These are phyloP conservation scores for Caranx melampygus DNA, from an alignment of 2,113 vertebrate genomes.

Conservation along the genomic window DNA sequence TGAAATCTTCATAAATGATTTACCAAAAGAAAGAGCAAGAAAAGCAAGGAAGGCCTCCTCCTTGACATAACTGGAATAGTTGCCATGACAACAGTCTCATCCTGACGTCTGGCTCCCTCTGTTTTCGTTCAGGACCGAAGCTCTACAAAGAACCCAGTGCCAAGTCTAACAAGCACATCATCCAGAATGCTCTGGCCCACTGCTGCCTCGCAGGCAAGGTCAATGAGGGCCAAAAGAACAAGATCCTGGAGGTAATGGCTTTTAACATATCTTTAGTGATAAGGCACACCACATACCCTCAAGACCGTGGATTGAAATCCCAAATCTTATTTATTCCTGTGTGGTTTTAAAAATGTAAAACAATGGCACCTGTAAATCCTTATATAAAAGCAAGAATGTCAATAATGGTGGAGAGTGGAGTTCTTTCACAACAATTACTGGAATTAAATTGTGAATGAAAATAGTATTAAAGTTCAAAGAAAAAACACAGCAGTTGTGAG, in stretches of 20 bases:
- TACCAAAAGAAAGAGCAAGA: slow-evolving; percentile 32
- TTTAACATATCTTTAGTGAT: not conserved
- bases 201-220: slow-evolving; percentile 99
- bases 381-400: not conserved
- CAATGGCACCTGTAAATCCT: not conserved
- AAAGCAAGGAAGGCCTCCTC: slow-evolving; percentile 9
- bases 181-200: slow-evolving; percentile 96
- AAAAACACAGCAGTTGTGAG: not conserved
- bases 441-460: not conserved
- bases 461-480: not conserved
- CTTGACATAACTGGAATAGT: slow-evolving; percentile 34
- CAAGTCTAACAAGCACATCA: slow-evolving; percentile 99
- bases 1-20: slow-evolving; percentile 43
- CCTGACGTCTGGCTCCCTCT: not conserved
- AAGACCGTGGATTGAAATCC: not conserved
- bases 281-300: not conserved
- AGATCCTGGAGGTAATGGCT: slow-evolving; percentile 94
- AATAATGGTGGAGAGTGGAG: not conserved
- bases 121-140: slow-evolving; percentile 89
- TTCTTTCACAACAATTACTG: not conserved
- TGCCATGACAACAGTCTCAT: slow-evolving; percentile 55
- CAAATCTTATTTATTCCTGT: not conserved
- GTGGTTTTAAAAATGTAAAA: not conserved
- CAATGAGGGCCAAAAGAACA: slow-evolving; percentile 98
- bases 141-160: slow-evolving; percentile 98